Evolutionary conservation across 2,888 invertebrate species (phyloP).

Genomic region (Lymantria dispar): DNA sequence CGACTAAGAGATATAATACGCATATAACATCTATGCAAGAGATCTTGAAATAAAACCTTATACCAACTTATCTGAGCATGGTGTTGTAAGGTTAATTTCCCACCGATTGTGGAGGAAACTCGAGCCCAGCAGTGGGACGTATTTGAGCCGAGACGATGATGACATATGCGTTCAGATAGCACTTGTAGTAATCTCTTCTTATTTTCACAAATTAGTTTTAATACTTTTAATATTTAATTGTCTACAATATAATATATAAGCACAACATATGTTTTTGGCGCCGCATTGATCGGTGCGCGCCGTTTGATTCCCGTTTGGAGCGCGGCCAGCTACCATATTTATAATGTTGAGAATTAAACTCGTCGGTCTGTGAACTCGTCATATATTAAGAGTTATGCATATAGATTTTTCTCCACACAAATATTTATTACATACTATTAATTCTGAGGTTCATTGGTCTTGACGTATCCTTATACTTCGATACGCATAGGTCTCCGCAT

Average conservation of each 20-base stretch:
- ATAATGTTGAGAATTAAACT: slow-evolving; percentile 38
- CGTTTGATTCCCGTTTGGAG: slow-evolving; percentile 49
- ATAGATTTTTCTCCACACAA: slow-evolving; percentile 31
- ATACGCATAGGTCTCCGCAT: too few relatives aligned
- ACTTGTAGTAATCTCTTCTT: too few relatives aligned
- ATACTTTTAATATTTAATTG: not conserved
- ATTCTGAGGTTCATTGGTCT: slow-evolving; percentile 39
- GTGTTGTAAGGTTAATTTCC: too few relatives aligned
- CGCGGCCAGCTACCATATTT: slow-evolving; percentile 42
- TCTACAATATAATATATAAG: not conserved
- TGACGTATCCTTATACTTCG: slow-evolving; percentile 9
- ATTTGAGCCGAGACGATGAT: too few relatives aligned
- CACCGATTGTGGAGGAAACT: too few relatives aligned
- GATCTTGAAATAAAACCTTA: too few relatives aligned
- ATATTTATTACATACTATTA: slow-evolving; percentile 20
- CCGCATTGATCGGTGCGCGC: slow-evolving; percentile 10
- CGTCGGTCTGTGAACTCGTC: slow-evolving; percentile 52
- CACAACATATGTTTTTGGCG: not conserved
- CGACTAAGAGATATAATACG: too few relatives aligned
- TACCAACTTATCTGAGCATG: too few relatives aligned
- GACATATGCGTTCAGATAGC: too few relatives aligned
- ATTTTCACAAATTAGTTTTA: too few relatives aligned
- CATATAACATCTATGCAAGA: too few relatives aligned
- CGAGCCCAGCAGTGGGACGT: too few relatives aligned
- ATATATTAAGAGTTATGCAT: slow-evolving; percentile 40